phyloP scores from a whole-genome alignment of 2,888 invertebrate species.

The Alloscopus bannaensis region DNA sequence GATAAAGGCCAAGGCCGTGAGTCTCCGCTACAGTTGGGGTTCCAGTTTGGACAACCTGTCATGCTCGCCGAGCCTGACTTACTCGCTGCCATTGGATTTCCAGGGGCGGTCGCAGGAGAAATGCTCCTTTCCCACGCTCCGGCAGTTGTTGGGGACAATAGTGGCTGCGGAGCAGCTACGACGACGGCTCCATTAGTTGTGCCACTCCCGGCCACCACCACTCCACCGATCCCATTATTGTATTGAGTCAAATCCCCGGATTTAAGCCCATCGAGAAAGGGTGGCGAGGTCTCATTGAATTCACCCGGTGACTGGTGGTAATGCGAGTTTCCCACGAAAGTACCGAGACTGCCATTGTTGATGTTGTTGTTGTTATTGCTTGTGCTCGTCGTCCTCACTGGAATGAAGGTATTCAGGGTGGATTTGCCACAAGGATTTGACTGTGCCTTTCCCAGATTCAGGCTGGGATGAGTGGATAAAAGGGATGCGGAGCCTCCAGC shows the following conservation, averaged over 20 bases:
- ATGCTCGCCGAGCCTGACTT: background rate
- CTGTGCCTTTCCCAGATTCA: conserved; percentile 40
- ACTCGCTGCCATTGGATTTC: conserved; percentile 3
- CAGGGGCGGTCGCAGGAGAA: conserved; percentile 10
- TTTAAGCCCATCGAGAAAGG: conserved; percentile 2
- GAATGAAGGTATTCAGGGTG: conserved; percentile 17
- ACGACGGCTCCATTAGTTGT: conserved; percentile 10
- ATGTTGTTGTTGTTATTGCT: conserved; percentile 1
- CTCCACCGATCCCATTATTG: conserved; percentile 3
- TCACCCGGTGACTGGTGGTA: background rate
- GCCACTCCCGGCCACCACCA: background rate
- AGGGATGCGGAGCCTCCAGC: conserved; percentile 38
- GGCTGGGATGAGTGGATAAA: conserved; percentile 61
- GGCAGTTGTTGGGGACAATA: conserved; percentile 20
- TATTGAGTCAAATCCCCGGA: background rate
- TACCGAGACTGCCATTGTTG: background rate
- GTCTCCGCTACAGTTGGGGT: conserved; percentile 43
- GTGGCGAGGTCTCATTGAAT: too few species aligned
- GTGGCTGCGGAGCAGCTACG: too few species aligned
- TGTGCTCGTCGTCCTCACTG: conserved; percentile 9
- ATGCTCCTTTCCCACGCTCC: conserved; percentile 28
- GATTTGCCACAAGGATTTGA: background rate
- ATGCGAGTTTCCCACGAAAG: background rate
- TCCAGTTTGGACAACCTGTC: conserved; percentile 14
- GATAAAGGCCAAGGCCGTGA: conserved; percentile 42